Base-by-base conservation (phyloP, 2,113 vertebrate species). In the Motacilla tschutschensis region DNA sequence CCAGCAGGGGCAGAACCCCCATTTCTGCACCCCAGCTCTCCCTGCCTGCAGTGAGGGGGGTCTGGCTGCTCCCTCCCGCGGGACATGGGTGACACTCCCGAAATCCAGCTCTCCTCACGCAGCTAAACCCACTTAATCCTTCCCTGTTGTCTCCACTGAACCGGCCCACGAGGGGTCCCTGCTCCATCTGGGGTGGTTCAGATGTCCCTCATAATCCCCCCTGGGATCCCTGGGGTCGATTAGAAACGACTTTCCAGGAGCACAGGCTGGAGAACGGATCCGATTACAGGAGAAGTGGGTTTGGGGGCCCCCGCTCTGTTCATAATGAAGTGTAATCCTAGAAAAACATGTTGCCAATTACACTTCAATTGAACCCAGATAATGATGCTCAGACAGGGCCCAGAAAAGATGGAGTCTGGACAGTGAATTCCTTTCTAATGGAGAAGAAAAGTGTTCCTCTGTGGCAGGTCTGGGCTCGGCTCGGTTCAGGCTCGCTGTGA, bases 271-370 rank as follows among this genome's bases (percentile, higher is more conserved):
- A 79, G 72, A 64, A 77, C 0, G 28, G 88, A 85, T 93, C 94
- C 36, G 17, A 87, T 93, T 95, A 93, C 86, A 93, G 71, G 41
- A 93, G 92, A 77, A 93, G 85, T 74, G 87, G 85, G 85, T 79
- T 91, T 84, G 0, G 8, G 62, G 91, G 89, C 84, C 79, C 91
- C 79, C 0, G 14, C 90, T 94, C 87, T 79, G 76, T 40, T 89
- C 88, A 29, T 95, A 92, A 95, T 87, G 91, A 85, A 90, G 94
- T 93, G 90, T 92, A 92, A 95, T 90, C 90, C 94, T 85, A 92
- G 90, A 72, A 93, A 90, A 95, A 92, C 92, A 93, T 85, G 91
- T 95, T 91, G 91, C 88, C 95, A 93, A 92, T 94, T 94, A 94
- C 86, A 82, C 88, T 91, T 82, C 91, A 92, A 93, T 95, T 93